A percentile compares a stretch with the other conserved stretches of the same genome.
Conservation (phyloP, 2,797 vertebrate species). For the Limosa lapponica region DNA sequence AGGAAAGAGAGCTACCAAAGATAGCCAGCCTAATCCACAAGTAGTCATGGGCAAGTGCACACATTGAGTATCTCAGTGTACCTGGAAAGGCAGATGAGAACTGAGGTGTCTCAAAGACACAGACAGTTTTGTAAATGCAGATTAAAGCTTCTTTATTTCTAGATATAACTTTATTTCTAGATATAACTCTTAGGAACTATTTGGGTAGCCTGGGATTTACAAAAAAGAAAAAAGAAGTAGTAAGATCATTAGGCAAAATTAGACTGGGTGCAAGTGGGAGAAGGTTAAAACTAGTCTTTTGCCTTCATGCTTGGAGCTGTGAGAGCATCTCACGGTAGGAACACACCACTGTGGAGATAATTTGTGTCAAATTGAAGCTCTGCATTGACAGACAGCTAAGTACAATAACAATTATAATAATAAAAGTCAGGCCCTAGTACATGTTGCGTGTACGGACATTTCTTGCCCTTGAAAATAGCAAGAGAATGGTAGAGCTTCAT, state of each 20-base stretch:
- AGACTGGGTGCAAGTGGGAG: background rate
- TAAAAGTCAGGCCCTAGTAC: conserved; percentile 35
- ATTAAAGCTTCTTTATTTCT: background rate
- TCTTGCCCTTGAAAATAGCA: conserved; percentile 55
- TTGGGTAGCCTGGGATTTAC: background rate
- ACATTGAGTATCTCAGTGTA: background rate
- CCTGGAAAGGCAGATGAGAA: background rate
- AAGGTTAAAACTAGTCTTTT: conserved; percentile 29
- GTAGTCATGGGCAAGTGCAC: background rate
- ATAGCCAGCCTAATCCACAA: background rate
- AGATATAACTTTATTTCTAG: background rate
- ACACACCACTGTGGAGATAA: background rate
- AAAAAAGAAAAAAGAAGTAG: background rate
- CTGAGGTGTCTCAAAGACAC: background rate
- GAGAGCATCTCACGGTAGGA: conserved; percentile 3
- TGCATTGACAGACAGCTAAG: conserved; percentile 52
- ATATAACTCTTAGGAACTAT: background rate
- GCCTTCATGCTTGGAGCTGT: background rate
- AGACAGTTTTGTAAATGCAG: background rate
- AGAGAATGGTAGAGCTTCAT: background rate
- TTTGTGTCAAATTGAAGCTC: conserved; percentile 44
- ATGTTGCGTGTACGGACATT: background rate
- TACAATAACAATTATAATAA: conserved; percentile 64
- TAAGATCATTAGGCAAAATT: background rate
- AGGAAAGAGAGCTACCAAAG: background rate